Evolutionary conservation across 53 echinoderm and acorn worm genomes (phyloP), one percentile per base, ranked within the genome.

Genomic region (Arbacia lixula): DNA sequence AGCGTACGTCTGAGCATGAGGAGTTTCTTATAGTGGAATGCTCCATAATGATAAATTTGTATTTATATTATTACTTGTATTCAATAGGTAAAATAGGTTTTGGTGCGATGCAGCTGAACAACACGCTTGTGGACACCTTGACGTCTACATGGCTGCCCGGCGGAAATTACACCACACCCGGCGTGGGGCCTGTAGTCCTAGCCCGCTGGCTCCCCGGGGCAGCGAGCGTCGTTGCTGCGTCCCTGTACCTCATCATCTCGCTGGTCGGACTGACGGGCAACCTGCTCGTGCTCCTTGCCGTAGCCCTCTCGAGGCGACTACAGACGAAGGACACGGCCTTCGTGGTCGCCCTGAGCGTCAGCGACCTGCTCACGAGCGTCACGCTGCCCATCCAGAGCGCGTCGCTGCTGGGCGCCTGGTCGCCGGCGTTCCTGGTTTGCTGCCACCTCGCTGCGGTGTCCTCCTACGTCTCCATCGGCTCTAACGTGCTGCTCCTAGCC

Each of bases 321-420:
- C 74, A 74, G 31, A 74, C 74, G 0, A 29, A 31, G 21, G 74
- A 50, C 10, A 74, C 50, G 34, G 74, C 74, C 74, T 53, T 74
- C 33, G 74, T 74, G 19, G 74, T 32, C 4, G 74, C 74, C 31
- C 17, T 74, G n/a, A 74, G 74, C 27, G 74, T 74, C 0, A 74
- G 74, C 11, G 74, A 74, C 20, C 49, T 74, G 21, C 50, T 74
- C 74, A 74, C 74, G 29, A 74, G 74, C 33, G 0, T 53, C 28
- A 74, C 74, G 43, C 46, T 74, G 31, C 74, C 74, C 1, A 34
- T 74, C 49, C 74, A 74, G 33, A 74, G 74, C 52, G 74, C 74
- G 1, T 50, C 74, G 14, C 71, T 71, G 12, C 71, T 71, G 0
- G 71, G 71, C 0, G 49, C 25, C 1, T 71, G 43, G 71, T 71